These are phyloP conservation scores for Meloidogyne chitwoodi DNA, from an alignment of 1,140 invertebrate species.

Conservation along the genomic window DNA sequence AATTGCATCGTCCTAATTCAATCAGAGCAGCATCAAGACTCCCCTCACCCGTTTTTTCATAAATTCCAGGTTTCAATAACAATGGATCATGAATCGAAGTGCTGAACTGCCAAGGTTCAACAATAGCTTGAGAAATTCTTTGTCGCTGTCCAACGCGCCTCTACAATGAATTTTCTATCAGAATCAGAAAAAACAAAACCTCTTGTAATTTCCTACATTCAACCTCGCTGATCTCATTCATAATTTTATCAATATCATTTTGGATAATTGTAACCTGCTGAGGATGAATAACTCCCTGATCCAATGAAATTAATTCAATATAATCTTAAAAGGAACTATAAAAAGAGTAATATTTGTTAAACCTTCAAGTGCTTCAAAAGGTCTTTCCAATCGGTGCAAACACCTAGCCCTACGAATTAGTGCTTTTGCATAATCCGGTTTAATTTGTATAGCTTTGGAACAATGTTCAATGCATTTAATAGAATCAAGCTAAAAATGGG, in stretches of 20 bases:
- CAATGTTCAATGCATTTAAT: conserved; percentile 5
- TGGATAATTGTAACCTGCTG: neutral
- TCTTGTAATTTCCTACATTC: neutral
- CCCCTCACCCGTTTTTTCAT: neutral
- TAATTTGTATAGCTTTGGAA: neutral
- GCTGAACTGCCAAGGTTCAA: neutral
- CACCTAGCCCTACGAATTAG: conserved; percentile 1
- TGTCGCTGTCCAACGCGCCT: neutral
- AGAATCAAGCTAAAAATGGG: neutral
- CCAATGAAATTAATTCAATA: conserved; percentile 1
- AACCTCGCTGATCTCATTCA: neutral
- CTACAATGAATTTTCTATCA: neutral
- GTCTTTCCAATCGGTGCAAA: neutral
- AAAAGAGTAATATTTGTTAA: neutral
- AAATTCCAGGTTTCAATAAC: neutral
- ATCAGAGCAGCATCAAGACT: neutral
- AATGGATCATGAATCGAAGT: conserved; percentile 12
- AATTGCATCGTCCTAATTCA: neutral
- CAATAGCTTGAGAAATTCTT: conserved; percentile 10
- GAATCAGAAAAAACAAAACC: neutral
- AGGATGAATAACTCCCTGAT: neutral
- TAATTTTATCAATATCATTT: conserved; percentile 4
- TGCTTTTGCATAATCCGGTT: conserved; percentile 13
- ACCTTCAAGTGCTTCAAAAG: conserved; percentile 1
- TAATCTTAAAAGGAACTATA: neutral